Evolutionary conservation across 2,113 vertebrate species (phyloP).

Genomic region (Canis aureus): DNA sequence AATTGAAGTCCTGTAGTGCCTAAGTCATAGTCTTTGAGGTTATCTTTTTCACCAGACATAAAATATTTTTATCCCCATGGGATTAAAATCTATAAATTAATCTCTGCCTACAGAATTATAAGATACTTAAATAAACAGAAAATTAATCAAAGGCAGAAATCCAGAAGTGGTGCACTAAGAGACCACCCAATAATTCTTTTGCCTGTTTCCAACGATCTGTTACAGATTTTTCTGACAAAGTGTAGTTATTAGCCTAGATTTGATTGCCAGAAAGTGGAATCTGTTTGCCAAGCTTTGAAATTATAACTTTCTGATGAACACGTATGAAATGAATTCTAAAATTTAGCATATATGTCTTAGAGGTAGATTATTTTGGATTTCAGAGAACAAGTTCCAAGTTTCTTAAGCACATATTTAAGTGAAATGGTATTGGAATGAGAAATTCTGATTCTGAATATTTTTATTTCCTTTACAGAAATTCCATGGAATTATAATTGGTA

Average conservation of each 20-base stretch:
- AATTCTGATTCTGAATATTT: constrained; percentile 38
- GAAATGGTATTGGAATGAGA: background rate
- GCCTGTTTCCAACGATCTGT: background rate
- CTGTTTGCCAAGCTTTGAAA: constrained; percentile 60
- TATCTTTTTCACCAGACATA: constrained; percentile 26
- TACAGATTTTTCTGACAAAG: constrained; percentile 42
- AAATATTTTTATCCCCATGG: constrained; percentile 41
- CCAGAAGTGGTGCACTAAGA: background rate
- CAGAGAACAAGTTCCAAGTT: constrained; percentile 51
- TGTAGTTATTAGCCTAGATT: background rate
- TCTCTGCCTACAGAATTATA: background rate
- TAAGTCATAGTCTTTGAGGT: background rate
- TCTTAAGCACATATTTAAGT: constrained; percentile 46
- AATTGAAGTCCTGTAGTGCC: background rate
- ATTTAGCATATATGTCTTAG: constrained; percentile 43
- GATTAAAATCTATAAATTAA: constrained; percentile 32
- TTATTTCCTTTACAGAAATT: constrained; percentile 84
- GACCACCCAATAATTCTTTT: constrained; percentile 37
- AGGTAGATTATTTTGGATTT: constrained; percentile 53
- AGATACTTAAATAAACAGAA: background rate
- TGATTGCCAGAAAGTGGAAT: constrained; percentile 46
- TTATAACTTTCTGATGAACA: constrained; percentile 29
- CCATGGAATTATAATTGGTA: constrained; percentile 82
- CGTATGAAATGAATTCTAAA: constrained; percentile 63
- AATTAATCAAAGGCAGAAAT: background rate